phyloP scores from a whole-genome alignment of 2,797 vertebrate genomes.

The Pangasius sanitwongsei region DNA sequence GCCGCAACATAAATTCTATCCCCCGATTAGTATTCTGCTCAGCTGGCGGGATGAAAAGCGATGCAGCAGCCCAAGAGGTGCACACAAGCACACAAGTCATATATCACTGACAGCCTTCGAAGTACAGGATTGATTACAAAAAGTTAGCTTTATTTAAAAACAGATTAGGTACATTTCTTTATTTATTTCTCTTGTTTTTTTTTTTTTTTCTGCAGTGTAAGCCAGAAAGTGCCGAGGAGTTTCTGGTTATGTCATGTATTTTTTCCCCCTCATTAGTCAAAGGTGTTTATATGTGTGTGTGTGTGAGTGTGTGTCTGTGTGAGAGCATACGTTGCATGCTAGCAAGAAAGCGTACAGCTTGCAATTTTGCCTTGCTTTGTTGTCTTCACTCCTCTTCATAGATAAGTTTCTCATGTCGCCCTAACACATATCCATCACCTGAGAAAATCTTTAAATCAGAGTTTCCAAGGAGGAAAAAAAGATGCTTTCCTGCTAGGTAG shows the following conservation, averaged over 20 bases:
- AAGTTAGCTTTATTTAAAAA: conserved; percentile 95
- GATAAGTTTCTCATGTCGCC: background rate
- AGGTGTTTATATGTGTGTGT: conserved; percentile 27
- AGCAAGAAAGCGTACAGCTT: background rate
- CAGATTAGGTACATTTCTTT: conserved; percentile 84
- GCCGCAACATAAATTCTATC: conserved; percentile 88
- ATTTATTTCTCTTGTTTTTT: conserved; percentile 75
- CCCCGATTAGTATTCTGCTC: conserved; percentile 96
- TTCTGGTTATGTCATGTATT: conserved; percentile 48
- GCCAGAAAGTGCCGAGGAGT: conserved; percentile 50
- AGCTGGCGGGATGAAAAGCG: conserved; percentile 89
- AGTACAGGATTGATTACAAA: conserved; percentile 89
- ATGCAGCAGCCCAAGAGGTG: conserved; percentile 90
- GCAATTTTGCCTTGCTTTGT: conserved; percentile 30
- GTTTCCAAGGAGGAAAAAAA: background rate
- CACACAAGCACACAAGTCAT: conserved; percentile 94
- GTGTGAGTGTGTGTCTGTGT: background rate
- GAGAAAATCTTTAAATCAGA: background rate
- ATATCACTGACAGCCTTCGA: conserved; percentile 89
- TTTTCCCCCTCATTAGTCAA: conserved; percentile 44
- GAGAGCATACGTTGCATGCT: background rate
- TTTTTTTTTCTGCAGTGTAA: conserved; percentile 78
- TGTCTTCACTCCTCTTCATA: conserved; percentile 24
- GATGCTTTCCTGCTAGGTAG: background rate
- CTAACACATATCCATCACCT: conserved; percentile 33